Conservation (phyloP, 2,113 vertebrate genomes). For the Cepphus grylle region DNA sequence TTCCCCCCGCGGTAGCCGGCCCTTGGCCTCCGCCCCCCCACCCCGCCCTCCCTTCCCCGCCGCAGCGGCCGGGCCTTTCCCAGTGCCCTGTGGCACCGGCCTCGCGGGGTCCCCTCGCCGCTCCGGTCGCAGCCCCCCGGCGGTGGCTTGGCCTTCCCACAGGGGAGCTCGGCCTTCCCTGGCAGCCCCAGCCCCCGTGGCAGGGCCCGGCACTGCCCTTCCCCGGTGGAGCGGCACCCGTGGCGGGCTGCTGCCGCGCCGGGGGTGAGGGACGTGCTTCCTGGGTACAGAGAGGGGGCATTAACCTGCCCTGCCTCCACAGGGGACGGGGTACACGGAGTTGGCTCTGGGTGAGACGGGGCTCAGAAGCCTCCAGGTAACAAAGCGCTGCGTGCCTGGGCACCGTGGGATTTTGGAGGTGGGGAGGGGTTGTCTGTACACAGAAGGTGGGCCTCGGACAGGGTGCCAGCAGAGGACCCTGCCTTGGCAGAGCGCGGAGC, state of each 20-base stretch:
- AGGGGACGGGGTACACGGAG: background rate
- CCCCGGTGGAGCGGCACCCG: rapidly evolving
- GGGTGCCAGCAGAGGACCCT: background rate
- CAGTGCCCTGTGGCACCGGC: too few species aligned
- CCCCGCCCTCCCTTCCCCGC: too few species aligned
- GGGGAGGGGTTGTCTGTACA: rapidly evolving
- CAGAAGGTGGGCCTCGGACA: rapidly evolving
- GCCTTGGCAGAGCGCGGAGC: background rate
- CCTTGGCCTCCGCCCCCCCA: background rate
- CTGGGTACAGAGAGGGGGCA: background rate
- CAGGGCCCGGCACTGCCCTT: too few species aligned
- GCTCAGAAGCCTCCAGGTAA: rapidly evolving
- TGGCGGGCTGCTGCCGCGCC: background rate
- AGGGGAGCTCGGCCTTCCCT: too few species aligned
- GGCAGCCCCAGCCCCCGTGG: rapidly evolving
- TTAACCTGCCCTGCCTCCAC: rapidly evolving
- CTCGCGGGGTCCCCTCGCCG: too few species aligned
- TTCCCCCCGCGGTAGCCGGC: too few species aligned
- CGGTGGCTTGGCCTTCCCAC: background rate
- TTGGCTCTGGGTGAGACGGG: background rate
- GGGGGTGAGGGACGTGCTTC: background rate
- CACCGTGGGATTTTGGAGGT: too few species aligned
- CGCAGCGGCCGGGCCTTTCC: too few species aligned
- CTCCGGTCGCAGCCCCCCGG: too few species aligned
- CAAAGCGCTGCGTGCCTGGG: rapidly evolving